Conservation (phyloP, 1,140 invertebrate species). For the Drosophila gunungcola region DNA sequence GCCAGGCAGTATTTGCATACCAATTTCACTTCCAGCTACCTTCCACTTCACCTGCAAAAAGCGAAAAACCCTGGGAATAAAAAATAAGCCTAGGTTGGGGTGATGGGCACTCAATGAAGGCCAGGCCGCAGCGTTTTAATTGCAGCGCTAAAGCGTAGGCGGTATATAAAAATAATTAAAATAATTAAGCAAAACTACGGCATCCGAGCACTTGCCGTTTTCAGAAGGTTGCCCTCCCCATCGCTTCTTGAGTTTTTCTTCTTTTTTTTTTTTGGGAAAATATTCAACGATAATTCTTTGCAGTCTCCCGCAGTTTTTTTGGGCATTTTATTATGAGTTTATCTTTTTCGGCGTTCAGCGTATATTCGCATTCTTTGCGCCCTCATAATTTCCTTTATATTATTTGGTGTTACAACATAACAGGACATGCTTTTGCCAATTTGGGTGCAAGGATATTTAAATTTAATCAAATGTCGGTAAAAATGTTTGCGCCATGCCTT, state of each 20-base stretch:
- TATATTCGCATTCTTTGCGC: constrained; percentile 41
- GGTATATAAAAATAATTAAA: constrained; percentile 77
- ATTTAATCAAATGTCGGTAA: constrained; percentile 83
- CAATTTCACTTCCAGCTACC: constrained; percentile 51
- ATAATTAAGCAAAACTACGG: constrained; percentile 80
- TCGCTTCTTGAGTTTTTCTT: constrained; percentile 33
- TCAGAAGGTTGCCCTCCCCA: constrained; percentile 4
- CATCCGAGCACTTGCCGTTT: constrained; percentile 31
- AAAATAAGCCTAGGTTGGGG: constrained; percentile 3
- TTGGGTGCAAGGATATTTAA: constrained; percentile 78
- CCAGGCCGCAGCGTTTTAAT: constrained; percentile 68
- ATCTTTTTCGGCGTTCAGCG: constrained; percentile 17
- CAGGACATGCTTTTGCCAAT: constrained; percentile 68
- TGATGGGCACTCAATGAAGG: constrained; percentile 59
- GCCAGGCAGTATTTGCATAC: constrained; percentile 68
- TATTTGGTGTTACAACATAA: constrained; percentile 60
- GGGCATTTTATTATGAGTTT: constrained; percentile 42
- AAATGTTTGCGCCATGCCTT: constrained; percentile 74
- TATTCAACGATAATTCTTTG: constrained; percentile 49
- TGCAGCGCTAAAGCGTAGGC: constrained; percentile 61
- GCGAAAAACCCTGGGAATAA: constrained; percentile 22
- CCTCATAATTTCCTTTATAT: constrained; percentile 46
- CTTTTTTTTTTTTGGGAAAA: constrained; percentile 47
- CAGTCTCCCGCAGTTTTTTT: constrained; percentile 17
- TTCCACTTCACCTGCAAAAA: constrained; percentile 53